Evolutionary conservation across 2,113 vertebrate species (phyloP).

Genomic region (Nipponia nippon): DNA sequence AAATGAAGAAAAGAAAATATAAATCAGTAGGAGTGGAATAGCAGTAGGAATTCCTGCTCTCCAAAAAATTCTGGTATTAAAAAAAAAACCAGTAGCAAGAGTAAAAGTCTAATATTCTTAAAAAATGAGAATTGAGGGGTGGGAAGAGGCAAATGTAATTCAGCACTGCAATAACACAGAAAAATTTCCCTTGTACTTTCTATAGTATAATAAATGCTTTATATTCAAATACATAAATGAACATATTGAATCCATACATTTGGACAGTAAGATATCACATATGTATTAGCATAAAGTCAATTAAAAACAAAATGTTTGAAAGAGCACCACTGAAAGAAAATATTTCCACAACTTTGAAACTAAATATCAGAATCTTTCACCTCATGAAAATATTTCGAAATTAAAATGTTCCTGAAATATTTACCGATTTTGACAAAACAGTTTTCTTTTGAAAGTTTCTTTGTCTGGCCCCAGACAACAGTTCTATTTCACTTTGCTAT

Average conservation of each 20-base stretch:
- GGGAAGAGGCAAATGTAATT: not conserved
- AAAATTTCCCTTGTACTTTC: not conserved
- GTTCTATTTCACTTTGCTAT: not conserved
- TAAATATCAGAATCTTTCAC: not conserved
- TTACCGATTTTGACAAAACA: not conserved
- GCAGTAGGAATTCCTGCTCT: not conserved
- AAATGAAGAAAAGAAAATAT: not conserved
- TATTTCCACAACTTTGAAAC: not conserved
- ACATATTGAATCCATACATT: not conserved
- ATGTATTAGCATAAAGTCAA: not conserved
- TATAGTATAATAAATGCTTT: not conserved
- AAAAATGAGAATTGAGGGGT: not conserved
- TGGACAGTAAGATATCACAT: not conserved
- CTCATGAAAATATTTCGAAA: not conserved
- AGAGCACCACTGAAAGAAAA: not conserved
- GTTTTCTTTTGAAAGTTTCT: not conserved
- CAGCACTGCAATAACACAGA: not conserved
- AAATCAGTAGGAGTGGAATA: not conserved
- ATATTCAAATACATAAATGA: not conserved
- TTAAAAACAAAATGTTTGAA: not conserved
- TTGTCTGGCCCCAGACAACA: not conserved
- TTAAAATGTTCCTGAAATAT: not conserved
- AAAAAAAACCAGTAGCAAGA: not conserved
- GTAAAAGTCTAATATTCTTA: not conserved
- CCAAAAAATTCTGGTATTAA: not conserved